phyloP scores from a whole-genome alignment of 2,797 vertebrate species.

The Steatocranus sp. region DNA sequence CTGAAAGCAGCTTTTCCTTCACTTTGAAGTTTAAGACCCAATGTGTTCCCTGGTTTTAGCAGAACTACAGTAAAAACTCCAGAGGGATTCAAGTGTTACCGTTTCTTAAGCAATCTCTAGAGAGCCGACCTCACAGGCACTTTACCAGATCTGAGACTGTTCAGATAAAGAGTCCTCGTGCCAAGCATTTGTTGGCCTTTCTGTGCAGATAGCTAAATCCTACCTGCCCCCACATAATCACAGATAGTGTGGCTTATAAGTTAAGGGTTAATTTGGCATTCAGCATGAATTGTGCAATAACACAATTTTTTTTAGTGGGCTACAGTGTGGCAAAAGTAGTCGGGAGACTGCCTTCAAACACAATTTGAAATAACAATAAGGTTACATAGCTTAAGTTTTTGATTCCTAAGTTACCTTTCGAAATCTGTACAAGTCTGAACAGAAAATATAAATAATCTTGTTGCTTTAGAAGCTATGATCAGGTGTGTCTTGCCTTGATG shows the following conservation, averaged over 20 bases:
- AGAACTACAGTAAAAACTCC: constrained; percentile 16
- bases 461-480: background rate
- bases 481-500: background rate
- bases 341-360: background rate
- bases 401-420: background rate
- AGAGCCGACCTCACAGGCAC: constrained; percentile 42
- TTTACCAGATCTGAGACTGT: constrained; percentile 37
- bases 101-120: background rate
- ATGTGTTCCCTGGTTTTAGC: constrained; percentile 40
- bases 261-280: constrained; percentile 4
- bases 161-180: background rate
- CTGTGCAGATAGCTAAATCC: background rate
- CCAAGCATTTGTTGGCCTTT: background rate
- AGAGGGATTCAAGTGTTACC: constrained; percentile 31
- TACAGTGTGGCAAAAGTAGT: background rate
- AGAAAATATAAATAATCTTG: background rate
- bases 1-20: constrained; percentile 49
- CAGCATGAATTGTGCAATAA: background rate
- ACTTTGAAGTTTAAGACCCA: constrained; percentile 43
- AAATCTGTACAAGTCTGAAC: background rate
- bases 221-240: background rate
- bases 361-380: background rate
- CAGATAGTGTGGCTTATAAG: background rate
- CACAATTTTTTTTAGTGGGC: background rate
- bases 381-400: background rate